Conservation (phyloP, 2,113 vertebrate species). For the Cryptomyrus ogoouensis region DNA sequence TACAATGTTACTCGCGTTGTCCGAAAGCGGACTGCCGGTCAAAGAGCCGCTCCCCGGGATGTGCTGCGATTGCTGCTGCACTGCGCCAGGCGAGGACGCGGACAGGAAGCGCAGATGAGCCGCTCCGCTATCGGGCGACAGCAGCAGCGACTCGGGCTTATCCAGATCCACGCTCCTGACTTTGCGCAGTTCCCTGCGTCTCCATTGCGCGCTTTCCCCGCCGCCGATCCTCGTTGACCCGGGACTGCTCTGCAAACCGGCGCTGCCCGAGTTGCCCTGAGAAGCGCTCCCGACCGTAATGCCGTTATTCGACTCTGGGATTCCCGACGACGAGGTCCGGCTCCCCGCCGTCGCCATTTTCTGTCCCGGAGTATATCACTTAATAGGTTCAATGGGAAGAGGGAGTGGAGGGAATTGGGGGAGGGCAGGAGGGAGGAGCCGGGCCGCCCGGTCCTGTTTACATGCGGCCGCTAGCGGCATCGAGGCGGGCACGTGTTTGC, state of each 20-base stretch:
- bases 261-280: slow-evolving; percentile 29
- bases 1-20: slow-evolving; percentile 25
- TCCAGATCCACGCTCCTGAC: slow-evolving; percentile 76
- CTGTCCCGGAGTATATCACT: slow-evolving; percentile 67
- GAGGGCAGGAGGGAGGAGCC: slow-evolving; percentile 24
- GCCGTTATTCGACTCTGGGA: slow-evolving; percentile 42
- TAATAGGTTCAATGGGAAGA: slow-evolving; percentile 46
- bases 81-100: slow-evolving; percentile 40
- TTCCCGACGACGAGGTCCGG: slow-evolving; percentile 64
- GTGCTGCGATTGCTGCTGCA: slow-evolving; percentile 33
- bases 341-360: slow-evolving; percentile 80
- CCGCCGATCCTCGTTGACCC: slow-evolving; percentile 40
- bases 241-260: slow-evolving; percentile 26
- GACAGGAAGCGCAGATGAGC: slow-evolving; percentile 43
- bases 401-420: slow-evolving; percentile 46
- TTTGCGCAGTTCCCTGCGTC: slow-evolving; percentile 73
- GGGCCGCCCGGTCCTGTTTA: slow-evolving; percentile 26
- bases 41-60: slow-evolving; percentile 28
- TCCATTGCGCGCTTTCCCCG: slow-evolving; percentile 63
- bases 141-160: slow-evolving; percentile 52
- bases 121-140: slow-evolving; percentile 39
- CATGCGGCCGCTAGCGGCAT: slow-evolving; percentile 20
- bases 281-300: slow-evolving; percentile 27
- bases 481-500: slow-evolving; percentile 19
- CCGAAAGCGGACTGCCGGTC: slow-evolving; percentile 15